Base-by-base conservation (phyloP, 2,113 vertebrate species). In the Rhinopomastus cyanomelas region DNA sequence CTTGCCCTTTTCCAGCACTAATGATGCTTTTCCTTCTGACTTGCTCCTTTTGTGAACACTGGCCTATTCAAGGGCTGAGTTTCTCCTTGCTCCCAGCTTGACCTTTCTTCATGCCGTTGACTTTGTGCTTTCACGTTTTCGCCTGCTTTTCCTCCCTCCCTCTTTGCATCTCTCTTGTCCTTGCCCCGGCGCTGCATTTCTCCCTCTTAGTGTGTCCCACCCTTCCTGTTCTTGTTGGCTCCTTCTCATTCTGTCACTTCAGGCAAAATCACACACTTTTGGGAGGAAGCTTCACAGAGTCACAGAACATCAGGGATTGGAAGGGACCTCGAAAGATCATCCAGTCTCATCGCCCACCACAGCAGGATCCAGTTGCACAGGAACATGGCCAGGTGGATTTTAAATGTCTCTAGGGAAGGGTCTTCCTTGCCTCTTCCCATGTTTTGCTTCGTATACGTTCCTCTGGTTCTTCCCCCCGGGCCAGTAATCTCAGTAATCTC, bases 11-110 rank as follows among this genome's bases (percentile, higher is more conserved):
- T 94, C 88, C 36, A 88, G 80, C 83, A 72, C 88, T 96, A 94
- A 93, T 92, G 86, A 89, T 92, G 80, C 82, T 68, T 92, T 91
- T 78, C 76, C 76, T 85, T 23, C 85, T 94, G 89, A 92, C 88
- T 95, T 94, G 83, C 85, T 95, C 66, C 91, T 94, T 94, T 96
- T 96, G 94, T 95, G 94, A 94, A 83, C 80, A 75, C 72, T 89
- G 61, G 60, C n/a, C 85, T 94, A 79, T 95, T 96, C 83, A 94
- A 26, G 0, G 4, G 32, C 76, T 93, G 92, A 86, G 92, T 87
- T 84, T 95, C 85, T 92, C 46, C 17, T 87, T 91, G 94, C 88
- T 95, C 88, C 67, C 93, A 88, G 90, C 92, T 92, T 92, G 91
- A 94, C 92, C 94, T 95, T 94, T 84, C 79, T 86, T 78, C 83